Evolutionary conservation across 2,797 vertebrate genomes (phyloP), one percentile per base, ranked within the genome.

Genomic region (Danio choprae): DNA sequence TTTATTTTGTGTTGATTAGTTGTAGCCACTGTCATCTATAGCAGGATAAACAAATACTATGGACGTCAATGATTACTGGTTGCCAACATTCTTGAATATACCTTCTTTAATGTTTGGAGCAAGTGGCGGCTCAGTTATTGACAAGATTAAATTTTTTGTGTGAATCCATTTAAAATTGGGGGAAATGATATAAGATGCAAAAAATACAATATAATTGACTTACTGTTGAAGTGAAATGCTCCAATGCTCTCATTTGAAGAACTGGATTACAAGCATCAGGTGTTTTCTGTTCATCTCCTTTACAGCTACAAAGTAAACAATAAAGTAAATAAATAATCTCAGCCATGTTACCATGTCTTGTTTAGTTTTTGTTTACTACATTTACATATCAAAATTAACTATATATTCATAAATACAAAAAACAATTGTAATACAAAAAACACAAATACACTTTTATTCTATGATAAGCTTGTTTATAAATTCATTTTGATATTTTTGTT

Each of bases 161-260:
- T 29, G 29, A 29, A 29, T 29, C 29, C 29, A 29, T 29, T 29
- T 29, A 29, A 29, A 29, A 29, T 29, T 3, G 3, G 3, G 29
- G 29, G 0, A 46, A 46, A n/a, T 7, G 7, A 56, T 16, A 68
- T 22, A 56, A 18, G 7, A 15, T n/a, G 16, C 5, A 15, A 16
- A 16, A 16, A 20, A 64, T 7, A 4, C 38, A 12, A 16, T 6
- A 5, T 1, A 64, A 11, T 7, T 55, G 15, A 20, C 76, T 94
- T 93, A 96, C 95, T 89, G 93, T 95, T 87, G 94, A 95, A 8
- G 94, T 95, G 9, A 96, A 91, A 20, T 91, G 93, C 83, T 92
- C 94, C 55, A 96, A 92, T 3, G 88, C 89, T 74, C 88, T 88
- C 78, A 89, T 88, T 80, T 91, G 89, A 38, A 90, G 83, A 87